These are phyloP conservation scores for Tapirus terrestris DNA, from an alignment of 2,113 vertebrate species.

Conservation along the genomic window DNA sequence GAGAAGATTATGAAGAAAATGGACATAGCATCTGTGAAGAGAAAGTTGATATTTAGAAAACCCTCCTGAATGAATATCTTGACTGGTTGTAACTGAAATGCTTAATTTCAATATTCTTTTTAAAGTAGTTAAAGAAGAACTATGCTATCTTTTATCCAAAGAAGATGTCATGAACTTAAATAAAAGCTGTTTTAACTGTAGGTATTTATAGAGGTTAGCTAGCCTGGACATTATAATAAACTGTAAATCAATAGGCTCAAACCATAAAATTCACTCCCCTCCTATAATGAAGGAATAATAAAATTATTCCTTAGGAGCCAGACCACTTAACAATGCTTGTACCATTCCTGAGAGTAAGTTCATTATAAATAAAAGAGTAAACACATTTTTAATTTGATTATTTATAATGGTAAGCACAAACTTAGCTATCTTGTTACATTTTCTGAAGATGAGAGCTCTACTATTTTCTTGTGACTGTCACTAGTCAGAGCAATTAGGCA, in stretches of 20 bases:
- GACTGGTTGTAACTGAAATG: background rate
- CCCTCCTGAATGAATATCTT: slow-evolving; percentile 62
- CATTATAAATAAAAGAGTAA: background rate
- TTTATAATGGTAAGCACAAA: background rate
- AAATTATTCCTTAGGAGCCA: background rate
- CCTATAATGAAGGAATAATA: too few species aligned
- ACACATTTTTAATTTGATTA: background rate
- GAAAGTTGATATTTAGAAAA: slow-evolving; percentile 94
- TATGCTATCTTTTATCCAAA: slow-evolving; percentile 63
- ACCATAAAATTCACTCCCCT: background rate
- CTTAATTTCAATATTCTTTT: slow-evolving; percentile 35
- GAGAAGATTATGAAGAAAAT: slow-evolving; percentile 94
- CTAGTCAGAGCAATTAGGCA: background rate
- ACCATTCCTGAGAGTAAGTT: background rate
- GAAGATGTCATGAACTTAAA: slow-evolving; percentile 27
- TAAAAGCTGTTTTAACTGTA: slow-evolving; percentile 33
- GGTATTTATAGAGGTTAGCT: background rate
- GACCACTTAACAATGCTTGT: background rate
- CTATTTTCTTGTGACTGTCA: background rate
- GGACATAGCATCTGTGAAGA: slow-evolving; percentile 95
- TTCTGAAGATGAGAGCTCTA: background rate
- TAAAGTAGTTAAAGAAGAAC: slow-evolving; percentile 70
- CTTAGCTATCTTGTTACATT: background rate
- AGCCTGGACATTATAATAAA: background rate
- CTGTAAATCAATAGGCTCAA: background rate